Percentiles rank a stretch among this genome's conserved stretches.
phyloP scores from a whole-genome alignment of 2,888 invertebrate genomes.

The Chironomus riparius region DNA sequence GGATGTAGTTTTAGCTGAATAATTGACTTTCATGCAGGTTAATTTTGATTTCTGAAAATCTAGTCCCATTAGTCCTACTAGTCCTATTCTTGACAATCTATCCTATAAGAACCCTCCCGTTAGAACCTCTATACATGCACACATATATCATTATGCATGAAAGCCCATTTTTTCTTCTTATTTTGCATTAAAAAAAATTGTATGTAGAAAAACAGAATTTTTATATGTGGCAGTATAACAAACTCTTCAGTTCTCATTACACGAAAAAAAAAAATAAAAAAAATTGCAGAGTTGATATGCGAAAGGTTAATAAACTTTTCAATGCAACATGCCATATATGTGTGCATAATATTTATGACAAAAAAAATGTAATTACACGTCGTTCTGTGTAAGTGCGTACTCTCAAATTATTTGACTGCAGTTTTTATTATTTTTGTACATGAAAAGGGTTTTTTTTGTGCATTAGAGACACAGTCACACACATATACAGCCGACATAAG shows the following conservation, averaged over 20 bases:
- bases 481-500: too few species aligned
- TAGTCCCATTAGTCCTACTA: too few species aligned
- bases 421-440: not conserved
- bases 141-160: not conserved
- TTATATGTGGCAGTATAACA: not conserved
- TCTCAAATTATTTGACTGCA: not conserved
- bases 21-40: too few species aligned
- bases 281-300: constrained; percentile 16
- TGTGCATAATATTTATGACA: constrained; percentile 2
- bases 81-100: too few species aligned
- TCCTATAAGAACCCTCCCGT: too few species aligned
- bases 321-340: constrained; percentile 19
- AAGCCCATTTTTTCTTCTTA: not conserved
- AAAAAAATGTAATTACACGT: constrained; percentile 13
- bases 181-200: not conserved
- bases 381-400: constrained; percentile 16
- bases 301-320: constrained; percentile 22
- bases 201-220: not conserved
- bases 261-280: not conserved
- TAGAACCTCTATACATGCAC: too few species aligned
- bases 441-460: not conserved
- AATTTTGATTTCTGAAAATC: too few species aligned
- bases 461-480: too few species aligned
- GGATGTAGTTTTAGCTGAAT: too few species aligned
- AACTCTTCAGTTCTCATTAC: not conserved